These are phyloP conservation scores for Anoplophora glabripennis DNA, from an alignment of 1,140 invertebrate species.

Conservation along the genomic window DNA sequence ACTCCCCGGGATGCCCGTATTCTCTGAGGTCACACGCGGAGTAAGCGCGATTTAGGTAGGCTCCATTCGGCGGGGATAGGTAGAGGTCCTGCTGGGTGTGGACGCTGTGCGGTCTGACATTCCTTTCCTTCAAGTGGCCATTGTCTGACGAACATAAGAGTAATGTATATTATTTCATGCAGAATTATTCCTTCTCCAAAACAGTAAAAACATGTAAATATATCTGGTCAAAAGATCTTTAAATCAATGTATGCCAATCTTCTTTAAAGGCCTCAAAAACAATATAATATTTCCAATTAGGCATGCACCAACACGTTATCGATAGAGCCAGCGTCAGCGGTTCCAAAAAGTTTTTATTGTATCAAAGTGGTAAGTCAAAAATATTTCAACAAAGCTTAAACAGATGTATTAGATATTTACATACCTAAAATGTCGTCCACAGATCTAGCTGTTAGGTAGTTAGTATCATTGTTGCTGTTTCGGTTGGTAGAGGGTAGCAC, in stretches of 20 bases:
- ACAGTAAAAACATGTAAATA: too few relatives aligned
- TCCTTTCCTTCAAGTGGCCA: neutral
- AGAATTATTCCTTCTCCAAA: too few relatives aligned
- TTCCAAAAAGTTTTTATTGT: too few relatives aligned
- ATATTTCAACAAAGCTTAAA: too few relatives aligned
- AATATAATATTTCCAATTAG: too few relatives aligned
- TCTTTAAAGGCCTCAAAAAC: too few relatives aligned
- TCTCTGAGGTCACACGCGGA: neutral
- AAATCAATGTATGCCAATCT: too few relatives aligned
- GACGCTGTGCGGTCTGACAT: neutral
- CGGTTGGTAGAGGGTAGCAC: constrained; percentile 18
- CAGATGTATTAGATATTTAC: neutral
- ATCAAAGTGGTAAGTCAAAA: too few relatives aligned
- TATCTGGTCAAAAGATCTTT: too few relatives aligned
- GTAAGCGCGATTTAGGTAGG: constrained; percentile 11
- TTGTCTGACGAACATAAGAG: neutral
- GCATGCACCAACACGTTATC: too few relatives aligned
- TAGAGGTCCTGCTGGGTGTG: neutral
- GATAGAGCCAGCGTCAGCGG: too few relatives aligned
- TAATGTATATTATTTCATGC: too few relatives aligned
- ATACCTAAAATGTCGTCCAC: neutral
- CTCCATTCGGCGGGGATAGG: neutral
- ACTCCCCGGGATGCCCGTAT: neutral
- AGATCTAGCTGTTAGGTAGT: neutral
- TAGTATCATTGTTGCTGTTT: neutral